These are phyloP conservation scores for Pristionchus mayeri DNA, from an alignment of 2,888 invertebrate genomes.

Conservation along the genomic window DNA sequence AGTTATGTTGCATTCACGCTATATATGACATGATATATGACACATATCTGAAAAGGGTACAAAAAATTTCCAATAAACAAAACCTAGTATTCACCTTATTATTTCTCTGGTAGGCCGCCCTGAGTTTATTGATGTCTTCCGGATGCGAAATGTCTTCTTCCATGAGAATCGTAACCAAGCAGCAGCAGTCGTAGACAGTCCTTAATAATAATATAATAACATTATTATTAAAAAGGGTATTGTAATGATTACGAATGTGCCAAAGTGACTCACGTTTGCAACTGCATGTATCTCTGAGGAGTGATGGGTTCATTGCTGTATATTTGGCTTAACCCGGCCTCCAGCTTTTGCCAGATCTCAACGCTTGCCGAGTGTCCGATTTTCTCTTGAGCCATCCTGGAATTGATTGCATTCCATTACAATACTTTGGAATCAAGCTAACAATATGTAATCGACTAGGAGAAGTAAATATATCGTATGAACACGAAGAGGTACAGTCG, in stretches of 20 bases:
- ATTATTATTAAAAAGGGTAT: too few species aligned
- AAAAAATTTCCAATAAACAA: too few species aligned
- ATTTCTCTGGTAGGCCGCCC: background rate
- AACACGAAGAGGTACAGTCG: background rate
- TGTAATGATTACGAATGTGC: too few species aligned
- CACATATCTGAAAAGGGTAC: too few species aligned
- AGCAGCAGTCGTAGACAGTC: conserved; percentile 98
- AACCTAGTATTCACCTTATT: background rate
- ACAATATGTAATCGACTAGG: too few species aligned
- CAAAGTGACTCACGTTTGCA: conserved; percentile 86
- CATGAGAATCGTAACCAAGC: conserved; percentile 83
- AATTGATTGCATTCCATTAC: too few species aligned
- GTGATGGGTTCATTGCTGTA: conserved; percentile 88
- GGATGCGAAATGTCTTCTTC: conserved; percentile 27
- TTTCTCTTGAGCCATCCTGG: background rate
- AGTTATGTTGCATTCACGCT: too few species aligned
- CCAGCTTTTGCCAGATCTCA: conserved; percentile 49
- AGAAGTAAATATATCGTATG: background rate
- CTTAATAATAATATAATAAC: conserved; percentile 80
- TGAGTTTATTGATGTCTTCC: conserved; percentile 2
- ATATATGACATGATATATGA: too few species aligned
- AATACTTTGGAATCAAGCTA: too few species aligned
- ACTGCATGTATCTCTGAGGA: conserved; percentile 91
- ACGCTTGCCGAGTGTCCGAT: conserved; percentile 10
- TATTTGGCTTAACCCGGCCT: conserved; percentile 76